Evolutionary conservation across 2,113 vertebrate species (phyloP).

Genomic region (Anolis carolinensis): DNA sequence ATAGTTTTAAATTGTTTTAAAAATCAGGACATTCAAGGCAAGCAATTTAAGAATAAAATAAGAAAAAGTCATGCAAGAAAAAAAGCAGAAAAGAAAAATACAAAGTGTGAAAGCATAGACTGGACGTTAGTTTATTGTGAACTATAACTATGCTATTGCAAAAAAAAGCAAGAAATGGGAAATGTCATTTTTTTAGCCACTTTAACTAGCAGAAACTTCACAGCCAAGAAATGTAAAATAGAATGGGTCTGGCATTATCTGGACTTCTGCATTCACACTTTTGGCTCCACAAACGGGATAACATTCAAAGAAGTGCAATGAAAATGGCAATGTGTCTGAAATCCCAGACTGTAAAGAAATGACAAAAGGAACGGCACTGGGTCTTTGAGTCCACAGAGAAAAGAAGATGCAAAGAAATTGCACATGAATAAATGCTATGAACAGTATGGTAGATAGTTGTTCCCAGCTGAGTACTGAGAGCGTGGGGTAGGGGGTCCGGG

Average conservation of each 20-base stretch:
- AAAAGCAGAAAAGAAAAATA: neutral
- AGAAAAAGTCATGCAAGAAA: neutral
- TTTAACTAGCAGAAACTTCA: neutral
- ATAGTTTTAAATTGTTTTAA: neutral
- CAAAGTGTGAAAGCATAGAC: neutral
- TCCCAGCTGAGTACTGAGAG: neutral
- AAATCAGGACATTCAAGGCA: neutral
- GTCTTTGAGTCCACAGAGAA: neutral
- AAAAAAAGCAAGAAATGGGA: neutral
- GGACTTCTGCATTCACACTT: conserved; percentile 14
- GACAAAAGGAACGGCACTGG: conserved; percentile 7
- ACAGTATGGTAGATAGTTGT: neutral
- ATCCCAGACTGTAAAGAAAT: conserved; percentile 5
- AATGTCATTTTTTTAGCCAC: neutral
- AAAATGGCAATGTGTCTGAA: conserved; percentile 12
- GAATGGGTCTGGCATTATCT: neutral
- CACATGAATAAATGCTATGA: neutral
- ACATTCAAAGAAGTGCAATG: conserved; percentile 4
- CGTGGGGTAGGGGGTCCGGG: neutral
- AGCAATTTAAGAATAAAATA: neutral
- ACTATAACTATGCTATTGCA: neutral
- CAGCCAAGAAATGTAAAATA: conserved; percentile 10
- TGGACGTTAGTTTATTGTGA: neutral
- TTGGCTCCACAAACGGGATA: neutral
- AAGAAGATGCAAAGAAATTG: neutral